Evolutionary conservation across 2,113 vertebrate species (phyloP), one percentile per base, ranked within the genome.

Genomic region (Lycaon pictus): DNA sequence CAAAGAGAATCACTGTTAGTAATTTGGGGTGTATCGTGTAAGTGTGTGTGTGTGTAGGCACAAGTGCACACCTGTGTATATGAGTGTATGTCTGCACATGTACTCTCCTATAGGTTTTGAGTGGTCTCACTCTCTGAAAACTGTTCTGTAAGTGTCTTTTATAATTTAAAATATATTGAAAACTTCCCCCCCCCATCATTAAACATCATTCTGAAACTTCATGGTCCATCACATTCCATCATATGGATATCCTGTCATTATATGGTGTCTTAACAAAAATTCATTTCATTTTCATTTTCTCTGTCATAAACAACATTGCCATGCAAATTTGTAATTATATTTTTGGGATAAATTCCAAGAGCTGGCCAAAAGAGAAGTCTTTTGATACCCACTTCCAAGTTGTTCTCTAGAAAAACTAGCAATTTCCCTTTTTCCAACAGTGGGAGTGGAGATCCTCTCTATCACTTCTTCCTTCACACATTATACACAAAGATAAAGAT

Each of bases 361-460:
- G 58, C 10, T 80, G 53, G 19, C 32, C n/a, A 88, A 81, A 77
- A 76, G 32, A 22, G 32, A 48, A 35, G 17, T 32, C n/a, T 82
- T 84, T 58, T 48, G 20, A 69, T 71, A 43, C 15, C 6, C 7
- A 62, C 48, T 84, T 65, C 76, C 55, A 74, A 5, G 0, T 67
- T 51, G 15, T 71, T 83, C 25, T 71, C 79, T 76, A 43, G 53
- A 58, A 76, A 72, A 63, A 2, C 3, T 11, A 43, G 27, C 13
- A 29, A 4, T 35, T 25, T n/a, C 15, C 16, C 3, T 48, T 15
- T 35, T 16, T 11, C 58, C 17, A 20, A 1, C 0, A 3, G 22
- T 20, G 29, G 53, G 53, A 32, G 11, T 22, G 8, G 62, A 43
- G 7, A 17, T 25, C 5, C 2, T 23, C 20, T 58, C 3, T 35